phyloP scores from a whole-genome alignment of 2,888 invertebrate species.

The Celastrina argiolus region DNA sequence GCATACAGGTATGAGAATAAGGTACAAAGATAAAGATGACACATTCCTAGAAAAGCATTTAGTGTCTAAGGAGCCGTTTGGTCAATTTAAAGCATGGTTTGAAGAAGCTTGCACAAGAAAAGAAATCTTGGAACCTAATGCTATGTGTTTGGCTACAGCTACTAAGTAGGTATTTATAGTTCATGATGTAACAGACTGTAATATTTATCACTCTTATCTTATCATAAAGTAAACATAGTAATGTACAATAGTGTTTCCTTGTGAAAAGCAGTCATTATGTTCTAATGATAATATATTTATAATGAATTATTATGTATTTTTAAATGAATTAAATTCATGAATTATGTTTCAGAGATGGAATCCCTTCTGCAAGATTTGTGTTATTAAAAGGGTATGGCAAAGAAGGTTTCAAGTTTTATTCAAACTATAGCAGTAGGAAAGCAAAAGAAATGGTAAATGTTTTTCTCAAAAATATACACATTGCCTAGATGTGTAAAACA shows the following conservation, averaged over 20 bases:
- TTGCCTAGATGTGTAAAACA: background rate
- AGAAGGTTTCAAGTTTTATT: conserved; percentile 95
- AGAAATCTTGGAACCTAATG: conserved; percentile 92
- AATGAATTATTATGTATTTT: background rate
- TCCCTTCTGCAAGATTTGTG: conserved; percentile 94
- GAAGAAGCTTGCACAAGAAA: conserved; percentile 83
- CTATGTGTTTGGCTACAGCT: conserved; percentile 93
- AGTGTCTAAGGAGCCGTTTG: conserved; percentile 88
- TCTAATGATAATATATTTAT: no score
- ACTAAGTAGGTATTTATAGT: conserved; percentile 80
- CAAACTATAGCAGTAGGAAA: conserved; percentile 96
- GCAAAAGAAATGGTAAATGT: conserved; percentile 87
- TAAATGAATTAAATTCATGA: background rate
- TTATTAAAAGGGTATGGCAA: conserved; percentile 91
- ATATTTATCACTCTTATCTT: background rate
- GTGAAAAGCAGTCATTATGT: background rate
- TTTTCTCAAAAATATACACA: background rate
- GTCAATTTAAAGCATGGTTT: conserved; percentile 93
- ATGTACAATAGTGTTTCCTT: background rate
- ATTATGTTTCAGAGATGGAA: conserved; percentile 79
- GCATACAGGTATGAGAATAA: conserved; percentile 37
- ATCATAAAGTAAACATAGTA: background rate
- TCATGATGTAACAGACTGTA: background rate
- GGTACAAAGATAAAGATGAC: conserved; percentile 84
- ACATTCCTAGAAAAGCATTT: conserved; percentile 88